Percentiles rank a stretch among this genome's conserved stretches.
Conservation (phyloP, 1,140 invertebrate species). For the Sweltsa coloradensis region DNA sequence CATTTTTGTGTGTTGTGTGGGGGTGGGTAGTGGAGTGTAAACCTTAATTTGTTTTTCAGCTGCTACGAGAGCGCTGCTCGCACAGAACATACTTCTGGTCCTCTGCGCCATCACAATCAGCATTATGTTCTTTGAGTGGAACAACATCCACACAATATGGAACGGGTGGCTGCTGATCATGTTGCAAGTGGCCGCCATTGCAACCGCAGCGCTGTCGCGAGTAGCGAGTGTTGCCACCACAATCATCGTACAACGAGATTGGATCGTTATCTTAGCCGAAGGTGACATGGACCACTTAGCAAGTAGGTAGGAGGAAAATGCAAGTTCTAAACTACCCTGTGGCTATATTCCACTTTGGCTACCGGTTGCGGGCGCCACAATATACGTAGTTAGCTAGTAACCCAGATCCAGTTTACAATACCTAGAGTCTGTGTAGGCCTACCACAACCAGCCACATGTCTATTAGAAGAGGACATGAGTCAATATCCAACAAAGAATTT, state of each 20-base stretch:
- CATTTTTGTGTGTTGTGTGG: no score
- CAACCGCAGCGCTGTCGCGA: slow-evolving; percentile 12
- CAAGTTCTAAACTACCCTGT: no score
- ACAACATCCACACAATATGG: neutral
- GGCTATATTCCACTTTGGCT: no score
- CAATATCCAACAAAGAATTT: no score
- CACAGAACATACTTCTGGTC: slow-evolving; percentile 1
- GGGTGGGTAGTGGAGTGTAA: no score
- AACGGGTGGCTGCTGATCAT: neutral
- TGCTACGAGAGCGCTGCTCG: neutral
- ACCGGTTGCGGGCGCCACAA: no score
- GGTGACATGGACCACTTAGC: slow-evolving; percentile 23
- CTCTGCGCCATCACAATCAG: neutral
- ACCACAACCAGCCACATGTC: no score
- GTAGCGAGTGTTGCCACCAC: slow-evolving; percentile 32
- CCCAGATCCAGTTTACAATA: no score
- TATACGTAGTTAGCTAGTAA: no score
- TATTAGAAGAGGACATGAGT: no score
- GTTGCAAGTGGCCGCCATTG: neutral
- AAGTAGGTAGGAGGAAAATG: slow-evolving; percentile 21
- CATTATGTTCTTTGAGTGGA: neutral
- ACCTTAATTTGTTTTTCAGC: slow-evolving; percentile 7
- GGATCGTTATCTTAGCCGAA: slow-evolving; percentile 35
- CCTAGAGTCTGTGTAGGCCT: no score
- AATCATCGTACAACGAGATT: slow-evolving; percentile 38